phyloP scores from a whole-genome alignment of 2,797 vertebrate species.

The Clarias laeviceps region DNA sequence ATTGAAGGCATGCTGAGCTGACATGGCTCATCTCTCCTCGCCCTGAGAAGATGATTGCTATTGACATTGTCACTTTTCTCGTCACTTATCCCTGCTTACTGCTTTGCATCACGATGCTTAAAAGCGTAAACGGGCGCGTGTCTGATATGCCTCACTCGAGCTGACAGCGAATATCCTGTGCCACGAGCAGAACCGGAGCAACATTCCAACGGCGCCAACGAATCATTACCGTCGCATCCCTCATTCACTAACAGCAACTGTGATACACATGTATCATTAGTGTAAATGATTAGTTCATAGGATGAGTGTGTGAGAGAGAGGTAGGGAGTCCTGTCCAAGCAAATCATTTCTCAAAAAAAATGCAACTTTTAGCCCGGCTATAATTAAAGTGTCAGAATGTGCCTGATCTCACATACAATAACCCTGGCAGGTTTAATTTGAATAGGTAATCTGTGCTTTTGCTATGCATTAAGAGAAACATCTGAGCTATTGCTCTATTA shows the following conservation, averaged over 20 bases:
- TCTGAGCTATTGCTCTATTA: conserved; percentile 86
- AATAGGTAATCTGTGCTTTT: conserved; percentile 79
- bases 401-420: conserved; percentile 78
- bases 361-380: conserved; percentile 81
- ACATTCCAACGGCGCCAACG: background rate
- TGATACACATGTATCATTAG: conserved; percentile 42
- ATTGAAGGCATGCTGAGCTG: conserved; percentile 75
- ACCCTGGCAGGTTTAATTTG: conserved; percentile 76
- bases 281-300: conserved; percentile 41
- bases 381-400: conserved; percentile 87
- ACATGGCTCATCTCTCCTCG: conserved; percentile 83
- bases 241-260: conserved; percentile 13
- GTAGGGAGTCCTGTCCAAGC: conserved; percentile 61
- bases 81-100: conserved; percentile 82
- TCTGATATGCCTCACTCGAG: conserved; percentile 86
- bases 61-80: conserved; percentile 86
- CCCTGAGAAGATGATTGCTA: conserved; percentile 81
- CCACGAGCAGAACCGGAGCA: conserved; percentile 35
- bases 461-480: conserved; percentile 79
- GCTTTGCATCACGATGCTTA: conserved; percentile 39
- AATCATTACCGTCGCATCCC: conserved; percentile 2
- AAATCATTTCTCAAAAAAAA: conserved; percentile 78
- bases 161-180: conserved; percentile 69
- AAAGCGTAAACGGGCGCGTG: conserved; percentile 74
- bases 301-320: background rate